Conservation (phyloP, 2,113 vertebrate species). For the Channa argus region DNA sequence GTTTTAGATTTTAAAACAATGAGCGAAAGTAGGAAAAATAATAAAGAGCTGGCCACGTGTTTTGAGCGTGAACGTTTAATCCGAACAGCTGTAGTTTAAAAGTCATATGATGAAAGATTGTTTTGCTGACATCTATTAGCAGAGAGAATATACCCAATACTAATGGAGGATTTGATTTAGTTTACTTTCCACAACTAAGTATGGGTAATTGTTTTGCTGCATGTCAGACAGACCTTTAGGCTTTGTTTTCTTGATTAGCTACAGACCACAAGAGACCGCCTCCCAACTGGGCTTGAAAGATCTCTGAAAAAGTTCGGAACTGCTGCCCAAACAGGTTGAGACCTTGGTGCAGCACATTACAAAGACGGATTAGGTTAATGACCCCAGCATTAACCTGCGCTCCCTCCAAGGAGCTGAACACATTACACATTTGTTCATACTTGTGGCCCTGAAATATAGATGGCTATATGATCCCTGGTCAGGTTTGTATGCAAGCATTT, state of each 20-base stretch:
- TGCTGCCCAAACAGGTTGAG: slow-evolving; percentile 25
- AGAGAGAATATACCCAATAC: too few species aligned
- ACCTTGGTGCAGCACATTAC: slow-evolving; percentile 29
- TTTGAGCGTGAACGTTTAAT: too few species aligned
- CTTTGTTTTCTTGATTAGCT: background rate
- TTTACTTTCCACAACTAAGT: too few species aligned
- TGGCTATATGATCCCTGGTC: slow-evolving; percentile 27
- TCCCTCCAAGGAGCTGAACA: slow-evolving; percentile 25
- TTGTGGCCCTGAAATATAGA: slow-evolving; percentile 54
- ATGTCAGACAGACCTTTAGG: background rate
- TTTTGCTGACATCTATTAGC: too few species aligned
- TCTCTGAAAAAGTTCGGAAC: background rate
- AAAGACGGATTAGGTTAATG: slow-evolving; percentile 62
- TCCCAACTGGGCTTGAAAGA: slow-evolving; percentile 9
- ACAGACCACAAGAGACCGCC: slow-evolving; percentile 3
- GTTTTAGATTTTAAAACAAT: too few species aligned
- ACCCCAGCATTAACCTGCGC: slow-evolving; percentile 35
- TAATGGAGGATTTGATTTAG: too few species aligned
- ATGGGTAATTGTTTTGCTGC: too few species aligned
- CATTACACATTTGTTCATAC: slow-evolving; percentile 52
- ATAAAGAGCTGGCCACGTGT: too few species aligned
- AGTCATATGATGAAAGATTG: too few species aligned
- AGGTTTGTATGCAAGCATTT: slow-evolving; percentile 5
- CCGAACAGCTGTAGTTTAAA: too few species aligned
- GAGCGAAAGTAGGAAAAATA: too few species aligned